Base-by-base conservation (phyloP, 2,797 vertebrate genomes). In the Enteromius treurensis region DNA sequence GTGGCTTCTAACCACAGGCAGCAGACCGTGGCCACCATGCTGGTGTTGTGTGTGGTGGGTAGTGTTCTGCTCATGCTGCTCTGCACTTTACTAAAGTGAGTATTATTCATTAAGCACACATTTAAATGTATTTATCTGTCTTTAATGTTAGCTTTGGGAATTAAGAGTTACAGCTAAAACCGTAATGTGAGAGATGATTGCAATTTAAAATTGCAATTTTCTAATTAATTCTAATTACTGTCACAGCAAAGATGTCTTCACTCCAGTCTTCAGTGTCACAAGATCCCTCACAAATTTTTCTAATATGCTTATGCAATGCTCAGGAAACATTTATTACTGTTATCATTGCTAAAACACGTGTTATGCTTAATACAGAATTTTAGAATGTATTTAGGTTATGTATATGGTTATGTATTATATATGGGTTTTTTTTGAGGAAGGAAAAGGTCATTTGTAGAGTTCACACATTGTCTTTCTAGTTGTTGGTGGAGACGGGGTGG, bases 41-140 rank as follows among this genome's bases (percentile, higher is more conserved):
- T 98, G 84, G 96, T 97, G 88, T 92, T 98, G 86, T 96, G 96
- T 21, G 93, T 98, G 58, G 94, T 98, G 73, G 95, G 95, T 32
- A 96, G 96, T 34, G 95, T 92, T 1, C 90, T 96, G 74, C 93
- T 97, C 62, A 94, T 97, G 84, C 91, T 95, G 29, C 74, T 94
- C 14, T 98, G 97, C 51, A 95, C 97, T 60, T 93, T 99, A 85
- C 88, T 98, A 86, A 97, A 99, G 98, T 99, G 91, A 97, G 97
- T 29, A 11, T 40, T 64, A 23, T 45, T 62, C 21, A 29, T 80
- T 32, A 45, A 55, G 37, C 21, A 37, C 26, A 51, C 51, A n/a
- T 70, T 68, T 60, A 47, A 40, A 21, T 58, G 2, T 42, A 3
- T 69, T 8, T 23, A 19, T 62, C 26, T 67, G 14, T 40, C 1